A percentile compares a stretch with the other conserved stretches of the same genome.
These are phyloP conservation scores for Amia ocellicauda DNA, from an alignment of 2,113 vertebrate genomes.

Conservation along the genomic window DNA sequence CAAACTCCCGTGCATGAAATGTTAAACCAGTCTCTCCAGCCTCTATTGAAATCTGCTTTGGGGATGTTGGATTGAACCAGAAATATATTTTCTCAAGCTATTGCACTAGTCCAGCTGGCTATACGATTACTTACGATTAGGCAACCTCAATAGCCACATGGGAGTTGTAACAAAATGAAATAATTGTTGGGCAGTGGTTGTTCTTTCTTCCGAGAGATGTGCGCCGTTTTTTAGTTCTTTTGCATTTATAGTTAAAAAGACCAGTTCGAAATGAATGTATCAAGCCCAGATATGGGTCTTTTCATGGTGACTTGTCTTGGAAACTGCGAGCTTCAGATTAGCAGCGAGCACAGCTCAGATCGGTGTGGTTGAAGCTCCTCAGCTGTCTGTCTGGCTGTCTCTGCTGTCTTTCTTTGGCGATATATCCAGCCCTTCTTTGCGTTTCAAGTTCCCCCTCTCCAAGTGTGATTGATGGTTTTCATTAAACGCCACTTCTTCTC, in stretches of 20 bases:
- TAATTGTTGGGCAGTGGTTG: background rate
- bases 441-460: too few species aligned
- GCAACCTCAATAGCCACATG: background rate
- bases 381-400: too few species aligned
- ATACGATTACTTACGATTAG: background rate
- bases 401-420: too few species aligned
- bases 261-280: background rate
- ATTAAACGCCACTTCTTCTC: too few species aligned
- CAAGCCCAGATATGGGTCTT: background rate
- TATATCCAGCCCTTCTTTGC: too few species aligned
- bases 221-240: background rate
- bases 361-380: too few species aligned
- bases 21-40: slow-evolving; percentile 3
- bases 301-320: background rate
- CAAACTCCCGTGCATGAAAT: slow-evolving; percentile 3
- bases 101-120: background rate
- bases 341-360: too few species aligned
- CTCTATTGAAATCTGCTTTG: slow-evolving; percentile 12
- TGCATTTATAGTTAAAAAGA: background rate
- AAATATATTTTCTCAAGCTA: background rate
- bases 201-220: background rate
- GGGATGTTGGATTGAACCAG: background rate
- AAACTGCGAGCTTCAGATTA: background rate
- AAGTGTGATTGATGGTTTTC: too few species aligned
- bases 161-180: background rate